A percentile compares a stretch with the other conserved stretches of the same genome.
These are phyloP conservation scores for Toxotes chatareus DNA, from an alignment of 2,113 vertebrate species.

Conservation along the genomic window DNA sequence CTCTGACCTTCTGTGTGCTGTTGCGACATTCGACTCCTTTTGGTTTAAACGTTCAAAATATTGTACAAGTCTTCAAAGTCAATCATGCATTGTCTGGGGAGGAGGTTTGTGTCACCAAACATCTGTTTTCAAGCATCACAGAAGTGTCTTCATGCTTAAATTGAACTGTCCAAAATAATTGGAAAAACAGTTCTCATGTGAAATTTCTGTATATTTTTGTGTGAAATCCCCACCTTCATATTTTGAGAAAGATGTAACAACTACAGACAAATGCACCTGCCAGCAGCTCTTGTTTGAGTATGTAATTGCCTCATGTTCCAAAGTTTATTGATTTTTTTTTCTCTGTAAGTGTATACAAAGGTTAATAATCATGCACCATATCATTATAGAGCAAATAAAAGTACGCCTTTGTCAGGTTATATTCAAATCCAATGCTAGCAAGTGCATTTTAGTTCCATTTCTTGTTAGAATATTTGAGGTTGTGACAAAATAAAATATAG, in stretches of 20 bases:
- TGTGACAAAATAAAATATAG: not conserved
- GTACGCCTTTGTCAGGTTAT: not conserved
- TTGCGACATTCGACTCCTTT: not conserved
- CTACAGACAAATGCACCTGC: not conserved
- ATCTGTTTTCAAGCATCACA: conserved; percentile 15
- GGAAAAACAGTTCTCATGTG: not conserved
- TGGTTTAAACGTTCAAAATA: not conserved
- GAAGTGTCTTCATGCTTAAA: conserved; percentile 8
- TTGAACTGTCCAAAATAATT: conserved; percentile 8
- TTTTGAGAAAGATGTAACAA: not conserved
- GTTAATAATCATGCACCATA: not conserved
- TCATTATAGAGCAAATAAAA: not conserved
- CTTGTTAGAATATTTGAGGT: not conserved
- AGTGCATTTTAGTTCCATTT: not conserved
- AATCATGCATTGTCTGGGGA: not conserved
- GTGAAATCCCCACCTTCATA: not conserved
- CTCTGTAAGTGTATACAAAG: not conserved
- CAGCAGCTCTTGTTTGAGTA: not conserved
- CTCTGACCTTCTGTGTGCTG: not conserved
- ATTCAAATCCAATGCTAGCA: not conserved
- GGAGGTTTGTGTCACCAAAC: not conserved
- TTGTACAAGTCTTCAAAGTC: not conserved
- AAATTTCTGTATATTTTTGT: conserved; percentile 9
- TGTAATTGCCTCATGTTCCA: not conserved
- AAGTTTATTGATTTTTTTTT: not conserved